Evolutionary conservation across 2,113 vertebrate species (phyloP), one percentile per base, ranked within the genome.

Genomic region (Zapornia atra): DNA sequence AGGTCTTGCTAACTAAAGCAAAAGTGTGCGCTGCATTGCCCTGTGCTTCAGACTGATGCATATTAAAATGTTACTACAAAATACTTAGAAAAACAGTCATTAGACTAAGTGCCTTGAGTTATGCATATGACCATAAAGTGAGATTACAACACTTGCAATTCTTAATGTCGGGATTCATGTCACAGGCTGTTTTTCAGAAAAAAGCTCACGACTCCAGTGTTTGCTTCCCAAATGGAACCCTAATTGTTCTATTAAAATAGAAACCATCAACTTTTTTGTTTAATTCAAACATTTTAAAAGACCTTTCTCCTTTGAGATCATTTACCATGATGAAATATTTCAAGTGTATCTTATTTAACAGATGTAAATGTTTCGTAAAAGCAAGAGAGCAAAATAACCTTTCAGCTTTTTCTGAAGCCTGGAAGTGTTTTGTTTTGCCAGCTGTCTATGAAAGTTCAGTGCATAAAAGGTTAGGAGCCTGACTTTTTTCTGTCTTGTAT

Each of bases 401-500:
- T 93, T 96, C 76, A 76, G 69, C 36, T 78, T 91, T 79, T 93
- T 85, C 75, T 96, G 90, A 93, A 97, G 92, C 81, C 91, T 95
- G 81, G 86, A 97, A 98, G 95, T 97, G 93, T 97, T 97, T 97
- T 97, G 96, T 97, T 98, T 98, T 98, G 97, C 96, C 89, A 96
- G 96, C 96, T 98, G 97, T 97, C 96, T 98, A 88, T 97, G 95
- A 97, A 98, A 98, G 98, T 98, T 98, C 96, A 98, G 96, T 94
- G 42, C 92, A 97, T 98, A 97, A 98, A 98, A 98, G 97, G 98
- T 98, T 98, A 98, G 97, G 82, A 98, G 95, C 60, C 94, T 97
- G 97, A 98, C 96, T 98, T 98, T 97, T 95, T 97, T 95, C 97
- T 97, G 97, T 97, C 98, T 91, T 98, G 98, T 98, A 97, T 97